Evolutionary conservation across 2,888 invertebrate genomes (phyloP), one percentile per base, ranked within the genome.

Genomic region (Diloba caeruleocephala): DNA sequence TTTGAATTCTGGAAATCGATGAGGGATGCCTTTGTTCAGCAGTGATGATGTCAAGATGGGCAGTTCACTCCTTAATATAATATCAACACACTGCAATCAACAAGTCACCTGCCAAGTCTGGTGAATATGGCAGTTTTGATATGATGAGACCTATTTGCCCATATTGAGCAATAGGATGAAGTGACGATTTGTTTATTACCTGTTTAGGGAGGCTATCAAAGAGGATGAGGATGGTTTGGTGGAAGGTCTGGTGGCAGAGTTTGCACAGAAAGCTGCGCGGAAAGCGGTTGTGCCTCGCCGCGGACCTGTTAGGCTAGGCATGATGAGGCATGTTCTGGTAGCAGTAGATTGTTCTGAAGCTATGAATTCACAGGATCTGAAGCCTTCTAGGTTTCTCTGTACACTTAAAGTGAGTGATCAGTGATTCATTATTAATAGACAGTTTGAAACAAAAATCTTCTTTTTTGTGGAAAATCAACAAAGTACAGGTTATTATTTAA

Each of bases 291-390:
- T 95, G 25, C 95, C 96, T 32, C 96, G 96, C 61, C 94, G 95
- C 56, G 95, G 96, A 6, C 97, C 97, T 61, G 96, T 98, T 32
- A 95, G 98, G 50, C 95, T 99, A 23, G 99, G 99, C 26, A 99
- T 99, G 98, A 99, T 99, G 99, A 95, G 99, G 37, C 99, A 99
- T 89, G 87, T 99, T 46, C 98, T 96, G 80, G 89, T 99, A 1
- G 95, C 99, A 14, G 89, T 99, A 2, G 99, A 99, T 87, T 97
- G 98, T 83, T 99, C 99, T 0, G 97, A 97, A 78, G 96, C 98
- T 1, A 99, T 99, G 99, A 95, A 95, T 28, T 97, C 97, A 72
- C 98, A 98, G 80, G 99, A 99, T 90, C 93, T 99, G 37, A 99
- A 98, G 88, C 99, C 99, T 0, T 98, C 98, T 2, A 93, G 99